phyloP scores from a whole-genome alignment of 1,140 invertebrate species.

The Micrasema longulum region DNA sequence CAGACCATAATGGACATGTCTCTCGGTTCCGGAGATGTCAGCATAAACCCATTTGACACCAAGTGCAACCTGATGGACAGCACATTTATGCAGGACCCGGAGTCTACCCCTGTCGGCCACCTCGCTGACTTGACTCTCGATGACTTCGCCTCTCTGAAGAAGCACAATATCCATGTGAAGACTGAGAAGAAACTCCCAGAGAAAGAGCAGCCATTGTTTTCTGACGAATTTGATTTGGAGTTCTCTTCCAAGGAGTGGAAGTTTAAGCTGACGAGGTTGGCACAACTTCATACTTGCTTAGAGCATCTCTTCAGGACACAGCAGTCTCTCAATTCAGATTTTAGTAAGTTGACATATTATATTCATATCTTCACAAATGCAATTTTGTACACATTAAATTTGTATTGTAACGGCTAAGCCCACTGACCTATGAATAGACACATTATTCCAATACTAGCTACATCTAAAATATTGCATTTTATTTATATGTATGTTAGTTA shows the following conservation, averaged over 20 bases:
- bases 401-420: background rate
- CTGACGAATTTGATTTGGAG: constrained; percentile 64
- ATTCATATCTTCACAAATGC: too few relatives aligned
- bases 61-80: constrained; percentile 55
- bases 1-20: constrained; percentile 68
- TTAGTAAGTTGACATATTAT: constrained; percentile 57
- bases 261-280: constrained; percentile 62
- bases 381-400: background rate
- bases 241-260: constrained; percentile 61
- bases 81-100: constrained; percentile 53
- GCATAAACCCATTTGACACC: constrained; percentile 64
- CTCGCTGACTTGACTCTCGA: constrained; percentile 64
- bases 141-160: constrained; percentile 64
- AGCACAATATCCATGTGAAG: constrained; percentile 60
- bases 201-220: constrained; percentile 62
- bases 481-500: background rate
- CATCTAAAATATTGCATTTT: too few relatives aligned
- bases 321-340: constrained; percentile 60
- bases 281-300: constrained; percentile 64
- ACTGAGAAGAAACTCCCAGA: constrained; percentile 63
- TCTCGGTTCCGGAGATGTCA: constrained; percentile 62
- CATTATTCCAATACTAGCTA: too few relatives aligned
- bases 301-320: constrained; percentile 64
- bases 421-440: background rate
- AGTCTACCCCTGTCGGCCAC: constrained; percentile 63